Conservation (phyloP, 2,888 invertebrate genomes). For the Carcina quercana region DNA sequence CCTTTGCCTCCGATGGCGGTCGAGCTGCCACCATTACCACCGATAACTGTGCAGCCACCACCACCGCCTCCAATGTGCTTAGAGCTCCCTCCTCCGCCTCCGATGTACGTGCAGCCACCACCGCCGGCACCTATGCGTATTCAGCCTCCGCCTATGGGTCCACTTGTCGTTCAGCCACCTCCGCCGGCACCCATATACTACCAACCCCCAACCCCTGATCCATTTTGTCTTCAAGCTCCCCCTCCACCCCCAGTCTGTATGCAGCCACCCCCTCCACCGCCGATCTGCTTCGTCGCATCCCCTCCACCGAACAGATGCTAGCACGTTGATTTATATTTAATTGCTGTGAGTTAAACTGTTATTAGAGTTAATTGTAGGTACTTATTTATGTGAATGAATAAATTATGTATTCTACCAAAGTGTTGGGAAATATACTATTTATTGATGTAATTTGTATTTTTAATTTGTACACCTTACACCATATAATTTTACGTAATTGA, state of each 20-base stretch:
- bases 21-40: constrained; percentile 48
- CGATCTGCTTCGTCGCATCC: constrained; percentile 24
- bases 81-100: constrained; percentile 48
- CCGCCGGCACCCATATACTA: constrained; percentile 43
- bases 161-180: constrained; percentile 52
- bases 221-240: constrained; percentile 51
- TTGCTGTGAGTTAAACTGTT: too few relatives aligned
- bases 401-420: too few relatives aligned
- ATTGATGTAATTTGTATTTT: too few relatives aligned
- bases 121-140: constrained; percentile 44
- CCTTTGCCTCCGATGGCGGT: constrained; percentile 53
- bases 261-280: constrained; percentile 34
- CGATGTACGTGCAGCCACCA: constrained; percentile 48
- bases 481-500: too few relatives aligned
- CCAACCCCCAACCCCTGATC: constrained; percentile 48
- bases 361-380: too few relatives aligned
- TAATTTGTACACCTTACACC: too few relatives aligned
- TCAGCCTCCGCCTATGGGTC: constrained; percentile 50
- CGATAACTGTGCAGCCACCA: constrained; percentile 57
- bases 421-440: too few relatives aligned
- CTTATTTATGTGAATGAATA: too few relatives aligned
- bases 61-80: constrained; percentile 41
- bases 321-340: too few relatives aligned
- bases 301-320: too few relatives aligned
- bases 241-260: constrained; percentile 37